phyloP scores from a whole-genome alignment of 2,113 vertebrate genomes.

The Eurypyga helias region DNA sequence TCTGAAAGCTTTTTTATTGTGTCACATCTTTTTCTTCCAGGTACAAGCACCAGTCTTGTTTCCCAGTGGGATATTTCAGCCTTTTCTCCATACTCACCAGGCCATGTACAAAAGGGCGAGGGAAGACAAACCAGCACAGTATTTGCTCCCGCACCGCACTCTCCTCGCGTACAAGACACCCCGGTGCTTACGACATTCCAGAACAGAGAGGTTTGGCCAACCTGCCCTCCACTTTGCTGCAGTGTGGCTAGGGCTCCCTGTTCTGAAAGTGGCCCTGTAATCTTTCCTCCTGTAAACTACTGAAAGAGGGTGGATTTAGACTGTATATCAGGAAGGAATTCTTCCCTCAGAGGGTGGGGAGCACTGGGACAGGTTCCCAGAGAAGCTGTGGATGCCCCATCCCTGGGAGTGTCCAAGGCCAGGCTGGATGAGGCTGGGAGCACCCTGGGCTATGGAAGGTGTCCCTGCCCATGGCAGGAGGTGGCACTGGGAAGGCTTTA shows the following conservation, averaged over 20 bases:
- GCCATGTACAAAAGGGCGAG: background rate
- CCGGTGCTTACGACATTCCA: background rate
- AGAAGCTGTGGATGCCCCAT: too few relatives aligned
- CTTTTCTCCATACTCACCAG: accelerated
- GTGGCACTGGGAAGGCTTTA: too few relatives aligned
- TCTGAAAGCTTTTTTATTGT: background rate
- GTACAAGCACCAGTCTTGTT: background rate
- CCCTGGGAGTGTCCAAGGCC: too few relatives aligned
- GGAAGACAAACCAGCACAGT: accelerated
- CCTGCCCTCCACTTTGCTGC: background rate
- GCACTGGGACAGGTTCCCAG: too few relatives aligned
- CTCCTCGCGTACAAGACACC: background rate
- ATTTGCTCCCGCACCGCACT: accelerated
- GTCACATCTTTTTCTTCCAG: accelerated
- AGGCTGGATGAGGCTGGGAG: too few relatives aligned
- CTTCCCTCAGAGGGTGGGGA: too few relatives aligned
- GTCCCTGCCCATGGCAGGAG: too few relatives aligned
- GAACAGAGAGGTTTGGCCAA: background rate
- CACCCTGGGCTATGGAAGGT: too few relatives aligned
- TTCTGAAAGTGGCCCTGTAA: accelerated
- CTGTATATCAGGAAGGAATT: too few relatives aligned
- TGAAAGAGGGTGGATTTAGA: too few relatives aligned
- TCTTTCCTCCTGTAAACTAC: background rate
- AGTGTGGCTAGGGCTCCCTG: background rate
- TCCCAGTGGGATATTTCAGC: background rate